Evolutionary conservation across 1,140 invertebrate species (phyloP), one percentile per base, ranked within the genome.

Genomic region (Cepaea nemoralis): DNA sequence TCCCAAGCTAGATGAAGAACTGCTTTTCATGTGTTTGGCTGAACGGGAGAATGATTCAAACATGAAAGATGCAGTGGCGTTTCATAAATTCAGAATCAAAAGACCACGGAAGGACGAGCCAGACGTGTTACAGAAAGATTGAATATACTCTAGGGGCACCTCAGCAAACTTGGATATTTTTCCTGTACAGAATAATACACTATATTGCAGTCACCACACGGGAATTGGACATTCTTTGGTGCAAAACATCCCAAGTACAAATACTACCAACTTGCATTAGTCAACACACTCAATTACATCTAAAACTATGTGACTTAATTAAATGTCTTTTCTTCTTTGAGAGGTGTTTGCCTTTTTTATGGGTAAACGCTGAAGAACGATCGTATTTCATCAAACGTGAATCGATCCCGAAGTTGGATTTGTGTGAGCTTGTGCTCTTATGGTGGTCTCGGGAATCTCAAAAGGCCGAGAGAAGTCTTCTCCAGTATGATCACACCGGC

Each of bases 401-500:
- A n/a, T n/a, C 42, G 16, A 45, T 45, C 42, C 42, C 16, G 5
- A 6, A 14, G 31, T 39, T 19, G 8, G 27, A 33, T 1, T 16
- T 6, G 37, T 14, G 6, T 5, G 1, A 3, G 1, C 24, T 27
- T 27, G 16, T 27, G 6, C 16, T 10, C 22, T 71, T 37, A 40
- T 42, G 69, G 2, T 39, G 3, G 69, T 39, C 24, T 42, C 22
- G 69, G 33, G 24, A 40, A 37, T 31, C 37, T 39, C 37, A 1
- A 6, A 37, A 2, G 37, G 27, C 8, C 16, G 1, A 5, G 37
- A 10, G n/a, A 6, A 31, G 33, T 27, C n/a, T 39, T 6, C 22
- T 2, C 73, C 59, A 79, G 35, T 24, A 79, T 79, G 77, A 79
- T 59, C 66, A 27, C 59, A 8, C 33, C 77, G 77, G 77, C 59